Base-by-base conservation (phyloP, 2,888 invertebrate species). In the Pherbina coryleti region DNA sequence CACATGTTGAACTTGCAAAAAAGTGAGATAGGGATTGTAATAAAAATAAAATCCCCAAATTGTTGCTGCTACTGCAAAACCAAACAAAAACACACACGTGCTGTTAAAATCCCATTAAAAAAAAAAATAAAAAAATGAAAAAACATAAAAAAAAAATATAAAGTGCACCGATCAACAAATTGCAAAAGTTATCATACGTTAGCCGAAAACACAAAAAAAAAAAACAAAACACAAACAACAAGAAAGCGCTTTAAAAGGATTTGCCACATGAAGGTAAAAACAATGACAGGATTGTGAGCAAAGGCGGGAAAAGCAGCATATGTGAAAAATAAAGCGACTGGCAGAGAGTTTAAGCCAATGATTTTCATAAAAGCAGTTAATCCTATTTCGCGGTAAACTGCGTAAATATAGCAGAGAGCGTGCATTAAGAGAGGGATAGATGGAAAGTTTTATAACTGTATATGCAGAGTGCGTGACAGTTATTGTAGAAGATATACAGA, bases 301-400 rank as follows among this genome's bases (percentile, higher is more conserved):
- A 25, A 17, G 14, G 25, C 53, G 62, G 73, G 73, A 73, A 62
- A 49, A 11, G 51, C 62, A 73, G 49, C 73, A 73, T 73, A 73
- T 73, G 62, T 73, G 72, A 22, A 31, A 19, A 25, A 31, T 53
- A n/a, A 70, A n/a, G n/a, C 25, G 53, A 25, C 22, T 19, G 19
- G 51, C 31, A 22, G 7, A 37, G 60, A 44, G 73, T 66, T 28
- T 31, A 28, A 19, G 49, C 60, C 44, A 14, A 44, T 62, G 73
- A 70, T 62, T 73, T 62, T 49, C 73, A 62, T 49, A 60, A 62
- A 87, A 87, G 86, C 84, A 83, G 83, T 87, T 87, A 87, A 87
- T 87, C 87, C 87, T 87, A 86, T 87, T 87, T 87, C 86, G 87
- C 85, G 86, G 86, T 87, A 81, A 86, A 86, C 85, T 87, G 87